Base-by-base conservation (phyloP, 2,888 invertebrate genomes). In the Pterobdella sp. region DNA sequence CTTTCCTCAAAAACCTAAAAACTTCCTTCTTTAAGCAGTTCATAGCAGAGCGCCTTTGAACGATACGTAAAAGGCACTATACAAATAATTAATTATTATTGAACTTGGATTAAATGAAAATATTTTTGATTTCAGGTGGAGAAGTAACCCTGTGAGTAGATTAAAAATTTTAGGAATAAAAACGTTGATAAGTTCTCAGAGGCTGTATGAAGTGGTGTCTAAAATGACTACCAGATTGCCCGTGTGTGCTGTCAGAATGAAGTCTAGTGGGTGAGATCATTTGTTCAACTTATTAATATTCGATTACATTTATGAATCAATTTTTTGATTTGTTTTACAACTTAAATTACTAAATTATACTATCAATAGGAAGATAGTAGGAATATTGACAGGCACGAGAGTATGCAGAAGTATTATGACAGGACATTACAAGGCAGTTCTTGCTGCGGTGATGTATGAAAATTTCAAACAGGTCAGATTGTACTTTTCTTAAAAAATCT, bases 381-480 rank as follows among this genome's bases (percentile, higher is more conserved):
- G 60, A 22, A 56, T 26, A 22, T 22, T 56, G 60, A 56, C 60
- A 7, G 60, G 60, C 60, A 56, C 4, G 10, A 22, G 4, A 22
- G 60, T 26, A 4, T 18, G 18, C n/a, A 56, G 60, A 22, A 26
- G 3, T 26, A 26, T 56, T 4, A 7, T 56, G 60, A 26, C 60
- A 4, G 60, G 60, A 22, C 18, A 56, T 22, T 26, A 56, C 26
- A 26, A 56, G 4, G 3, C n/a, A 22, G 60, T 56, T 4, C 60
- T 56, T 4, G 60, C 60, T 56, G 60, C 10, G 4, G 10, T 56
- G 60, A 26, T 26, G 3, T 4, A 56, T n/a, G n/a, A 56, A 26
- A n/a, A 3, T 26, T 56, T 56, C 60, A 56, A 56, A 56, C 60
- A 56, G 60, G 60, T 56, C 3, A n/a, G n/a, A n/a, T n/a, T n/a